Base-by-base conservation (phyloP, 2,888 invertebrate genomes). In the Xestia sexstrigata region DNA sequence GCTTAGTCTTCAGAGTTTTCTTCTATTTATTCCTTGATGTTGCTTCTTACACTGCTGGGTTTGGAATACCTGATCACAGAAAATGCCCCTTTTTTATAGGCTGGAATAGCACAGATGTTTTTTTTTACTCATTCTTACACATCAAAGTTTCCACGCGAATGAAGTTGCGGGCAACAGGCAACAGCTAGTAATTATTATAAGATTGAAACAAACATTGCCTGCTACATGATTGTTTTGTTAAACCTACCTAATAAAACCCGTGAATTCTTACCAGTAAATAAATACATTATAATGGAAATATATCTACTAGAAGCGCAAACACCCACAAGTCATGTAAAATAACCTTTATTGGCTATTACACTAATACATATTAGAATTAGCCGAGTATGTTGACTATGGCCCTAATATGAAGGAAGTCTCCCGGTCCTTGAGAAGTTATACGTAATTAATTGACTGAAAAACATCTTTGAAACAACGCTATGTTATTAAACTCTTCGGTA, bases 391-490 rank as follows among this genome's bases (percentile, higher is more conserved):
- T 83, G 42, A 66, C 60, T 83, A 0, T 47, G 42, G 52, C 42
- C 20, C 13, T 4, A 26, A 11, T 2, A 39, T 58, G 30, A 55
- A 35, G 35, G 35, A 35, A 68, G 63, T 80, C 60, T 30, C 26
- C 52, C 26, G 8, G 68, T 69, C 84, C 81, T 81, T 81, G 84
- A 84, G 30, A 69, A 68, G 52, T 72, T 71, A 35, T 74, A 84
- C 69, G 84, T 69, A 45, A 81, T 81, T 81, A 72, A 45, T 60
- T 49, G 55, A 66, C 9, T 62, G 49, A n/a, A 30, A 67, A 67
- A n/a, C 35, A 63, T 63, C 15, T 47, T 78, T 55, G 0, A 55
- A 47, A 74, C 26, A 58, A 15, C 6, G 26, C 55, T 26, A 15
- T 26, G 15, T 58, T 26, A 26, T 15, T 26, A n/a, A n/a, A 55